Base-by-base conservation (phyloP, 2,113 vertebrate genomes). In the Propithecus coquereli region DNA sequence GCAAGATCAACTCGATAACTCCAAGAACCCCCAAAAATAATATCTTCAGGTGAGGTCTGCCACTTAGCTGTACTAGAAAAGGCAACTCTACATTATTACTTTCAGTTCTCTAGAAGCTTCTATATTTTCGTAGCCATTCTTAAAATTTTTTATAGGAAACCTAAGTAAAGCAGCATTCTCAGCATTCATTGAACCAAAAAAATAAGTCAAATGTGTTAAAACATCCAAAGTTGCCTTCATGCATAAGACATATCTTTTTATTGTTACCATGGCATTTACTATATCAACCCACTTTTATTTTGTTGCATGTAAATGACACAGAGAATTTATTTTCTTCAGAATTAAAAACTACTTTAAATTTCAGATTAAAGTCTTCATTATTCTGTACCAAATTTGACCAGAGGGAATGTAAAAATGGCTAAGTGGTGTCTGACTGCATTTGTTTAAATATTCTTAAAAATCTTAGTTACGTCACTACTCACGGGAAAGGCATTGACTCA, bases 111-210 rank as follows among this genome's bases (percentile, higher is more conserved):
- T 86, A 93, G 76, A 96, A 98, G 95, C 63, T 88, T 87, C 87
- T 98, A 97, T 97, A 97, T 97, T 95, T 97, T 97, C 95, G 98
- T 81, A 98, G 96, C 93, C 97, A 97, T 94, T 95, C 97, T 95
- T 97, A 90, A 87, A 70, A 50, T 85, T 96, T 98, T 96, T 98
- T 97, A 95, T 93, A 95, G 90, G 83, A 96, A 95, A 80, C 91
- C 97, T 97, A 98, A 98, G 92, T 91, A 96, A 94, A 98, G 98
- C 97, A 98, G 98, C 98, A 98, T 96, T 98, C 96, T 97, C 93
- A 91, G 94, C 97, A 97, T 98, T 98, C 97, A 97, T 90, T 95
- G 95, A 97, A 95, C 92, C 76, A 94, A 97, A 94, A 97, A 98
- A 98, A 76, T 95, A 98, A 97, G 80, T 88, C 66, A 88, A 86